These are phyloP conservation scores for Papilio aristodemus DNA, from an alignment of 1,140 invertebrate species.

Conservation along the genomic window DNA sequence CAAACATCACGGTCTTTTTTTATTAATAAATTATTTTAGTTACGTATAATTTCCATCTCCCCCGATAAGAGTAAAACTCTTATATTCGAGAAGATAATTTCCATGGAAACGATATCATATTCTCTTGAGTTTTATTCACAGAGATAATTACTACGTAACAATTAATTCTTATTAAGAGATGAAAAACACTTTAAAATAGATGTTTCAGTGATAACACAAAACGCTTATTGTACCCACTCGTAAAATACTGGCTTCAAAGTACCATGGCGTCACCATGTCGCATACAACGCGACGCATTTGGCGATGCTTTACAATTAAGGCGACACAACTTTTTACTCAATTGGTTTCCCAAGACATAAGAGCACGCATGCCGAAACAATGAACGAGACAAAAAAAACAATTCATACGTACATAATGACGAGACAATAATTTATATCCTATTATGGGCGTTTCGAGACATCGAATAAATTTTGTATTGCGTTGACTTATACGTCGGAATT, in stretches of 20 bases:
- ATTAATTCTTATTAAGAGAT: too few relatives aligned
- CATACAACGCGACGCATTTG: constrained; percentile 40
- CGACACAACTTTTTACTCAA: constrained; percentile 45
- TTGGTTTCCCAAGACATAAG: constrained; percentile 42
- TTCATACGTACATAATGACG: constrained; percentile 41
- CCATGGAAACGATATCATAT: too few relatives aligned
- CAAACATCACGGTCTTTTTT: neutral
- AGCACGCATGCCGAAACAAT: constrained; percentile 42
- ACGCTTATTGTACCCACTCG: neutral
- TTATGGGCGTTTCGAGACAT: constrained; percentile 36
- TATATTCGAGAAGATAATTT: too few relatives aligned
- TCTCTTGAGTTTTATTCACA: too few relatives aligned
- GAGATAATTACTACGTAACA: too few relatives aligned
- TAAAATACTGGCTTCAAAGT: neutral
- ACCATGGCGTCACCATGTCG: constrained; percentile 22
- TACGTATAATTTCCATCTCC: too few relatives aligned
- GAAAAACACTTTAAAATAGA: neutral
- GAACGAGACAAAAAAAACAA: constrained; percentile 44
- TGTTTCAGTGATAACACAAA: neutral
- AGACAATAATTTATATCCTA: constrained; percentile 42
- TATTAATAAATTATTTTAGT: too few relatives aligned
- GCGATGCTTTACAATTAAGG: constrained; percentile 46
- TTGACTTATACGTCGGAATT: constrained; percentile 17
- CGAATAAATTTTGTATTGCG: constrained; percentile 21
- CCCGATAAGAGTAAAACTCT: too few relatives aligned